Percentiles rank a stretch among this genome's conserved stretches.
Conservation (phyloP, 1,140 invertebrate genomes). For the Ips nitidus region DNA sequence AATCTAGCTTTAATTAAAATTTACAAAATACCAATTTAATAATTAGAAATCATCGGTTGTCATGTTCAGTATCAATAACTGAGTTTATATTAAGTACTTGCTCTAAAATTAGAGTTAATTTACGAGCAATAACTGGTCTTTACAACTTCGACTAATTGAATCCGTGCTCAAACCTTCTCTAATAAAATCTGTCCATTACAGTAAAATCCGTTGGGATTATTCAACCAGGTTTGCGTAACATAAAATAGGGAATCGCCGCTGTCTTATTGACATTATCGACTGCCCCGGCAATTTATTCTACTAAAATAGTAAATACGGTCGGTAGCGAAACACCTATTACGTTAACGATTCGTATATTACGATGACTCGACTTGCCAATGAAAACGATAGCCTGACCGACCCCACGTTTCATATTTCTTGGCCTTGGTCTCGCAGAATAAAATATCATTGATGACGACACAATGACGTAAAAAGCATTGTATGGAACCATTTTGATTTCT, state of each 20-base stretch:
- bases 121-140: background rate
- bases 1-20: no score
- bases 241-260: background rate
- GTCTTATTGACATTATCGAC: background rate
- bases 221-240: background rate
- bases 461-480: conserved; percentile 4
- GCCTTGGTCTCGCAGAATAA: background rate
- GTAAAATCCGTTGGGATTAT: background rate
- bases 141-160: conserved; percentile 1
- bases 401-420: conserved; percentile 2
- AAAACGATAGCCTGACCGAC: background rate
- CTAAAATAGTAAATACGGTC: no score
- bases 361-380: background rate
- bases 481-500: background rate
- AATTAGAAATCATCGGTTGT: background rate
- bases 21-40: no score
- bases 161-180: background rate
- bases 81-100: background rate
- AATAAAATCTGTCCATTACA: conserved; percentile 1
- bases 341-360: background rate
- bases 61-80: background rate
- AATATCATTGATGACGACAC: background rate
- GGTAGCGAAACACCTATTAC: background rate
- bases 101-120: background rate
- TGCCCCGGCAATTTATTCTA: no score